phyloP scores from a whole-genome alignment of 2,888 invertebrate genomes.

The Boloria euphrosyne region DNA sequence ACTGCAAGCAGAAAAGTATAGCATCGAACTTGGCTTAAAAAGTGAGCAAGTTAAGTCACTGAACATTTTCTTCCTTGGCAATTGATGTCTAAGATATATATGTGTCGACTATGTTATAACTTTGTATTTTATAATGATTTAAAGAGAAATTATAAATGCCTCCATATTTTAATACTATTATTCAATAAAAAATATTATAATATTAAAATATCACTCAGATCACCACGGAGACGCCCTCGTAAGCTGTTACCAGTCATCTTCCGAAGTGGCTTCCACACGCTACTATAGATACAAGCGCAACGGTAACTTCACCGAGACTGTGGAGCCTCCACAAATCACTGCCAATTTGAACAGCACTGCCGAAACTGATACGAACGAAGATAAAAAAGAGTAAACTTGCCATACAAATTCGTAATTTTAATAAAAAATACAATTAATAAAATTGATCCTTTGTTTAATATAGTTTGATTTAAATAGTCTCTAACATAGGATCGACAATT shows the following conservation, averaged over 20 bases:
- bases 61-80: no score
- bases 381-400: constrained; percentile 49
- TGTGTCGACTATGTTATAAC: no score
- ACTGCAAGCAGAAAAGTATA: no score
- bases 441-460: constrained; percentile 40
- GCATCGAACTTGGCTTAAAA: no score
- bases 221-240: constrained; percentile 83
- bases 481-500: constrained; percentile 40
- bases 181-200: not conserved
- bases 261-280: constrained; percentile 64
- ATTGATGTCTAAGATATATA: no score
- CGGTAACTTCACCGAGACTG: constrained; percentile 53
- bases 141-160: no score
- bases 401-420: constrained; percentile 22
- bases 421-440: constrained; percentile 22
- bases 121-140: no score
- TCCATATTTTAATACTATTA: not conserved
- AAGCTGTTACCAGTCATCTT: constrained; percentile 78
- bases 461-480: constrained; percentile 19
- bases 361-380: constrained; percentile 27
- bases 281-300: constrained; percentile 74
- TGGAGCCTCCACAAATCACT: constrained; percentile 19
- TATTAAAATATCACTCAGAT: constrained; percentile 66
- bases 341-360: constrained; percentile 21
- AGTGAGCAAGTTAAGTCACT: no score